phyloP scores from a whole-genome alignment of 2,797 vertebrate genomes.

The Lateolabrax maculatus region DNA sequence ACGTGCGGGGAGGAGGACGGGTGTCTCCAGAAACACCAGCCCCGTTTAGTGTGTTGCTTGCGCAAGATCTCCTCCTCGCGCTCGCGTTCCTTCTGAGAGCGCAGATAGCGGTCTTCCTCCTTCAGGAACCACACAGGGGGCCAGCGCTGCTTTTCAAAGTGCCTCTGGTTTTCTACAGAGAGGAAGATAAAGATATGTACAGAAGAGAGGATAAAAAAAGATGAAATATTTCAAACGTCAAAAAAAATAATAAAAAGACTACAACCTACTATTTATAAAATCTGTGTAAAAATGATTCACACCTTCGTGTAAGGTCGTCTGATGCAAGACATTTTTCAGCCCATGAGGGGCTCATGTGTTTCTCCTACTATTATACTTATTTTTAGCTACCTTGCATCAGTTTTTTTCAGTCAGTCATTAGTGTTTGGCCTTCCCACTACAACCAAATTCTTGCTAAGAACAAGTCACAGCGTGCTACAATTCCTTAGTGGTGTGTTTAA shows the following conservation, averaged over 20 bases:
- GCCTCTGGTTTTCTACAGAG: constrained; percentile 88
- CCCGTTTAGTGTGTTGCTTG: constrained; percentile 91
- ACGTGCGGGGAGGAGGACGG: constrained; percentile 86
- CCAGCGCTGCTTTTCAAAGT: constrained; percentile 94
- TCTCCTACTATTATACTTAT: neutral
- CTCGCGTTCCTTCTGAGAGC: constrained; percentile 91
- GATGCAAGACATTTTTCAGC: neutral
- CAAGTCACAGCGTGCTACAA: constrained; percentile 15
- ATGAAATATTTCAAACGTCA: neutral
- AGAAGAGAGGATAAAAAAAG: neutral
- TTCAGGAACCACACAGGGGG: constrained; percentile 95
- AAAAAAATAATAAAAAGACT: neutral
- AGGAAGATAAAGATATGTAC: constrained; percentile 5
- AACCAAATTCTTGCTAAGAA: constrained; percentile 34
- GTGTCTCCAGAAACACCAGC: constrained; percentile 94
- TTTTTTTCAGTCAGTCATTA: neutral
- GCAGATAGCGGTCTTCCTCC: constrained; percentile 93
- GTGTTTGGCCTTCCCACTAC: constrained; percentile 26
- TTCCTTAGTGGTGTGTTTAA: constrained; percentile 1
- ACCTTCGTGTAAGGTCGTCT: constrained; percentile 1
- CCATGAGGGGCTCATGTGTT: neutral
- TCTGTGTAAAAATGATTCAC: neutral
- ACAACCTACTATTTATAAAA: neutral
- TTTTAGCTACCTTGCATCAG: constrained; percentile 9
- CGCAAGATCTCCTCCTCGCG: constrained; percentile 91